Base-by-base conservation (phyloP, 2,888 invertebrate species). In the Sussaba pulchella region DNA sequence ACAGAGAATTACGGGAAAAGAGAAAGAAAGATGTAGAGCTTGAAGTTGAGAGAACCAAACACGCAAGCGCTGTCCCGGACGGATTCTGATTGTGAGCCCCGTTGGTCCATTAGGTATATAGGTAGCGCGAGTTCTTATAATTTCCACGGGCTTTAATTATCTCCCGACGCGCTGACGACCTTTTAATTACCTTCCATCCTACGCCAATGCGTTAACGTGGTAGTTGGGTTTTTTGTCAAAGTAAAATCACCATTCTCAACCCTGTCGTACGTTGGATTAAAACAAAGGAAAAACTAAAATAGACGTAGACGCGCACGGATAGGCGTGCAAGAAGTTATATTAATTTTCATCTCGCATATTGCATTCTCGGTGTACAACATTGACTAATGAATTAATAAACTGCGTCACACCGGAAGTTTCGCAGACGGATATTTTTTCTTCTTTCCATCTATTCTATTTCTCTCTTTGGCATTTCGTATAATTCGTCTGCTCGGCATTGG, bases 71-170 rank as follows among this genome's bases (percentile, higher is more conserved):
- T 21, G 45, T 43, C 26, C 54, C 17, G 54, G 39, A 54, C 63
- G 50, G 31, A 43, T 66, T 61, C 50, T 26, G 47, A 45, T 57
- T 47, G 45, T 66, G 45, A 61, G 41, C 77, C n/a, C 64, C 31
- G 17, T 52, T 52, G n/a, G 31, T 14, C 8, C 31, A 2, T 8
- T 14, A 14, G n/a, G 31, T 17, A 31, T 14, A 36, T 17, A 54
- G 57, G 24, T 10, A 52, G 36, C 63, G 63, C 71, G 12, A 50
- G 43, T 45, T 77, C 43, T 77, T 77, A 63, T 77, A 69, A 77
- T 81, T 81, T 81, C 64, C 77, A 70, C 1, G 19, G 45, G 77
- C 70, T 81, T 77, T 66, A 74, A 81, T 77, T 77, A 81, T 57
- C 77, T 74, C 69, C 59, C 52, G 45, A 73, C 64, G 39, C 19